These are phyloP conservation scores for Felis catus DNA, from an alignment of 2,113 vertebrate genomes.

Conservation along the genomic window F.catus_Fca126_mat1.0 CM031411.1:9414001-9414500, in stretches of 20 bases:
- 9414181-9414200: background rate
- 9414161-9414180: conserved; percentile 40
- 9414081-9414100: conserved; percentile 5
- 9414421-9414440: background rate
- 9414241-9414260: background rate
- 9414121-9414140: background rate
- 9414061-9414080: conserved; percentile 27
- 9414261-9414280: background rate
- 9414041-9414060: conserved; percentile 29
- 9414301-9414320: background rate
- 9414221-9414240: background rate
- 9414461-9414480: conserved; percentile 28
- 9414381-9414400: background rate
- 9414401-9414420: background rate
- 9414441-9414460: background rate
- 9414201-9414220: background rate
- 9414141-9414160: background rate
- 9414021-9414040: background rate
- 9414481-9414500: background rate
- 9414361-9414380: background rate
- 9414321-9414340: background rate
- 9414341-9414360: background rate
- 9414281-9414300: conserved; percentile 3
- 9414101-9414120: background rate
- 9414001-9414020: background rate